A percentile compares a stretch with the other conserved stretches of the same genome.
phyloP scores from a whole-genome alignment of 64 coral and sea anemone species.

The Dendronephthya gigantea region DNA sequence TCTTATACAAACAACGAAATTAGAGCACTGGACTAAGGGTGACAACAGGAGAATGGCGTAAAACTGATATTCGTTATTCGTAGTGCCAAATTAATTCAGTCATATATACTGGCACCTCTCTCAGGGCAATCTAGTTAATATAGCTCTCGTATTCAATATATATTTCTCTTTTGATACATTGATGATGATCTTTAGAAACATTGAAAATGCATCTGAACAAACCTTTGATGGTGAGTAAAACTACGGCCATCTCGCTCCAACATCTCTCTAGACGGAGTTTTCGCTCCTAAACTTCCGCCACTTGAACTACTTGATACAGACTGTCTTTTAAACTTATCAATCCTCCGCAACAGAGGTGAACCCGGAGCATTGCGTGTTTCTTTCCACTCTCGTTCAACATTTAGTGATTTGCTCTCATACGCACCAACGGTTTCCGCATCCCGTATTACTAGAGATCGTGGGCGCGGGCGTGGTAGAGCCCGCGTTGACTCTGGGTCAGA shows the following conservation, averaged over 20 bases:
- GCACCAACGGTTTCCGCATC: neutral
- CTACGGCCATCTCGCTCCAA: neutral
- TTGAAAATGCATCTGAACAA: neutral
- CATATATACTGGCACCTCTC: no score
- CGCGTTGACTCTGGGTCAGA: constrained; percentile 4
- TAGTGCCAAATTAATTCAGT: no score
- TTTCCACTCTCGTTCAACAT: neutral
- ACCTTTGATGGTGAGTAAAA: neutral
- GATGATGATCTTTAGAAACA: no score
- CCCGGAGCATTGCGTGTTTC: neutral
- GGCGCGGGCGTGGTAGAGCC: neutral
- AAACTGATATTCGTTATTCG: no score
- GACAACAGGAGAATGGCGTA: no score
- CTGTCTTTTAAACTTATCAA: constrained; percentile 13
- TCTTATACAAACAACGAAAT: no score
- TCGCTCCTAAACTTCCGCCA: neutral
- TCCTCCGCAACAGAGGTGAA: neutral
- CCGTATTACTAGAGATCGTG: neutral
- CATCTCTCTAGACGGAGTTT: neutral
- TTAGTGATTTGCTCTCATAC: neutral
- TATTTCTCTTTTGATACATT: no score
- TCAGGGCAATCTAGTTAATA: no score
- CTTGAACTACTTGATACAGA: constrained; percentile 6
- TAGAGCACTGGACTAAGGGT: no score
- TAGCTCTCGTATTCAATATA: no score